Percentiles rank a stretch among this genome's conserved stretches.
Conservation (phyloP, 2,113 vertebrate species). For the Glaucomys volans region DNA sequence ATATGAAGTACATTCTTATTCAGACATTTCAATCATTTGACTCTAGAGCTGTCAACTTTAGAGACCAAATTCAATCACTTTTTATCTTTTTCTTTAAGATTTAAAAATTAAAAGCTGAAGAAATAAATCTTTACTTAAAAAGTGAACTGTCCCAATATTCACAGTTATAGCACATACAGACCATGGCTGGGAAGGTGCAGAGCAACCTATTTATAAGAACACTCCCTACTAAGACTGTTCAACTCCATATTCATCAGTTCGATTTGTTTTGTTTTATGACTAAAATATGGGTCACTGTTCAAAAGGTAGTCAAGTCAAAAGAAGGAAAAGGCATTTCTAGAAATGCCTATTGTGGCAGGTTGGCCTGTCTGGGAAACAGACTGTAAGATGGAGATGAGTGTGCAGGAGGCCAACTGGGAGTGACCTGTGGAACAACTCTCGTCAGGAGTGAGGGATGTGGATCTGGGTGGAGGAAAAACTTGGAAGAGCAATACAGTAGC, state of each 20-base stretch:
- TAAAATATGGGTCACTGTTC: neutral
- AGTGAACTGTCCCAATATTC: neutral
- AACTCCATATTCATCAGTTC: neutral
- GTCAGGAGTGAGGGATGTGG: neutral
- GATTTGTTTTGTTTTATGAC: neutral
- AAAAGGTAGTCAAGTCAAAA: slow-evolving; percentile 20
- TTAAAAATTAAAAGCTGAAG: slow-evolving; percentile 2
- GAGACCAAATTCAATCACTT: neutral
- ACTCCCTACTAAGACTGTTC: neutral
- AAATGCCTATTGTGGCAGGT: neutral
- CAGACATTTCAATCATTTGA: neutral
- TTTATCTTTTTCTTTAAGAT: slow-evolving; percentile 35
- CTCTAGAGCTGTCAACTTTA: slow-evolving; percentile 17
- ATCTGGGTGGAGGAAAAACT: neutral
- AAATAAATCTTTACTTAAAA: slow-evolving; percentile 46
- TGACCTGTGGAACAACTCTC: neutral
- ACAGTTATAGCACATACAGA: neutral
- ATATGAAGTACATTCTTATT: neutral
- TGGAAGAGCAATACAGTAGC: neutral
- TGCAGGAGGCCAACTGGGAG: neutral
- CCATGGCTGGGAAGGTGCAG: neutral
- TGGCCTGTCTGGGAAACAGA: neutral
- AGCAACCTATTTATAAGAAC: neutral
- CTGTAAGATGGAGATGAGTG: neutral
- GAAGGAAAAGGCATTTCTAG: neutral